Conservation (phyloP, 2,888 invertebrate genomes). For the Polyommatus icarus region DNA sequence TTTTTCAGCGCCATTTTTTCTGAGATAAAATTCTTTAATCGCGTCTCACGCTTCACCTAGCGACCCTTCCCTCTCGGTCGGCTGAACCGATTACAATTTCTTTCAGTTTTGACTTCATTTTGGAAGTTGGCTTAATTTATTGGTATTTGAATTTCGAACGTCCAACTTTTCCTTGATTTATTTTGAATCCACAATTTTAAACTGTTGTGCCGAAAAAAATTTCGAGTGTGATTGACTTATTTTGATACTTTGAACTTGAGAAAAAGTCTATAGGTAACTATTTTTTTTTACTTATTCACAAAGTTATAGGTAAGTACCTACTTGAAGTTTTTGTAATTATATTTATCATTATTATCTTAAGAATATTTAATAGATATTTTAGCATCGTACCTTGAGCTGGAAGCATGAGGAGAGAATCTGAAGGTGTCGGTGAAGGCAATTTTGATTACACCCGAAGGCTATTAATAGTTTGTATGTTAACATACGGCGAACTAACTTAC, state of each 20-base stretch:
- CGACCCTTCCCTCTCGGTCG: slow-evolving; percentile 49
- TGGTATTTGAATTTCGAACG: slow-evolving; percentile 36
- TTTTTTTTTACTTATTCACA: too few relatives aligned
- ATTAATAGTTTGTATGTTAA: slow-evolving; percentile 52
- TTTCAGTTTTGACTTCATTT: slow-evolving; percentile 55
- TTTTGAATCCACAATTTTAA: slow-evolving; percentile 12
- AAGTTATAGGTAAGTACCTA: too few relatives aligned
- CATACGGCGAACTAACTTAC: slow-evolving; percentile 39
- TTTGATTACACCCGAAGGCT: slow-evolving; percentile 62
- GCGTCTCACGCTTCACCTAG: slow-evolving; percentile 54
- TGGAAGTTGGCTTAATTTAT: slow-evolving; percentile 42
- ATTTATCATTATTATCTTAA: too few relatives aligned
- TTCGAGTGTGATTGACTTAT: background rate
- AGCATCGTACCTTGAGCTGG: background rate
- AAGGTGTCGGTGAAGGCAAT: slow-evolving; percentile 45
- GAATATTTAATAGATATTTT: background rate
- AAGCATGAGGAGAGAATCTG: slow-evolving; percentile 41
- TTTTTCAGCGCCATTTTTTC: slow-evolving; percentile 50
- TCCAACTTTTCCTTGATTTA: slow-evolving; percentile 22
- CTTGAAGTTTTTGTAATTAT: too few relatives aligned
- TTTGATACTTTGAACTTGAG: background rate
- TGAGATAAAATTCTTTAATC: slow-evolving; percentile 69
- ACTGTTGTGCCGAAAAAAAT: background rate
- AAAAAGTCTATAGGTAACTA: too few relatives aligned
- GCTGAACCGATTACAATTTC: slow-evolving; percentile 58